A percentile compares a stretch with the other conserved stretches of the same genome.
These are phyloP conservation scores for Papio anubis DNA, from an alignment of 2,113 vertebrate species.

Conservation along the genomic window DNA sequence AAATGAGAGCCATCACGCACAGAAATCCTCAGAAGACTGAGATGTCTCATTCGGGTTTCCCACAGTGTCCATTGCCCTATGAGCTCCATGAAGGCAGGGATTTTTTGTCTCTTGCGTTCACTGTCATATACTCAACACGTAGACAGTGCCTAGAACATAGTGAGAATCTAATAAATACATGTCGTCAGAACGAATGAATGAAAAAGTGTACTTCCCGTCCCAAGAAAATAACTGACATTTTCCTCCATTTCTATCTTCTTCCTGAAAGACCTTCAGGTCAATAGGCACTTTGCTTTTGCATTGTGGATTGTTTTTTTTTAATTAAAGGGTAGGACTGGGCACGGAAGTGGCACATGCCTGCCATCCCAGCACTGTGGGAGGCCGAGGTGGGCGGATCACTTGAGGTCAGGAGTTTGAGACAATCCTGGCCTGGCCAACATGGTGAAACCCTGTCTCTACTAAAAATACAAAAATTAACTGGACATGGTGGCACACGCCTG, in stretches of 20 bases:
- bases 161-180: background rate
- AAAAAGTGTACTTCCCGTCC: background rate
- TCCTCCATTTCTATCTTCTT: background rate
- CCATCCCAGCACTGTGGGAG: too few relatives aligned
- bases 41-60: background rate
- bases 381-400: too few relatives aligned
- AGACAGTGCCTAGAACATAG: background rate
- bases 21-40: background rate
- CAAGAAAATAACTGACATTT: background rate
- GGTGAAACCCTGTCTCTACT: too few relatives aligned
- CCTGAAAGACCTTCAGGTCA: background rate
- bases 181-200: background rate
- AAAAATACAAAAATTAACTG: too few relatives aligned
- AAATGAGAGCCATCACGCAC: background rate
- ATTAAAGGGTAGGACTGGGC: too few relatives aligned
- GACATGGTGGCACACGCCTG: too few relatives aligned
- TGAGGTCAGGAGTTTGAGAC: too few relatives aligned
- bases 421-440: too few relatives aligned
- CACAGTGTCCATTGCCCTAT: background rate
- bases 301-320: background rate
- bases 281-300: background rate
- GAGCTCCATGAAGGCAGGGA: background rate
- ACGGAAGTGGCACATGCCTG: too few relatives aligned
- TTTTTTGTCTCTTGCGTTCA: background rate
- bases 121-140: background rate